These are phyloP conservation scores for Apomyelois bistriatella DNA, from an alignment of 2,888 invertebrate genomes.

Conservation along the genomic window DNA sequence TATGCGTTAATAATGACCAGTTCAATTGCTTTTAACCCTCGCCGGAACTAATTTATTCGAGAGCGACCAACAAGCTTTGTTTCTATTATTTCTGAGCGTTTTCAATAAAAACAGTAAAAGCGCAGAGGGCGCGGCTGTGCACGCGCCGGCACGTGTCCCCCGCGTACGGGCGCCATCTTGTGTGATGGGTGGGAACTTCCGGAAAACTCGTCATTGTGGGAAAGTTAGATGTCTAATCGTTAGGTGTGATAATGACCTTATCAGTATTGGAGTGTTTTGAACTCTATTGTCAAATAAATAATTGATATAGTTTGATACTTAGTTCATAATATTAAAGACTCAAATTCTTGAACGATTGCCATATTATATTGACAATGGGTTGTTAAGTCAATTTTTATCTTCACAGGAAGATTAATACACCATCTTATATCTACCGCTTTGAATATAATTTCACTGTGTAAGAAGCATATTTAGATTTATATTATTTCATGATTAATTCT, in stretches of 20 bases:
- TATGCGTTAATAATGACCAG: conserved; percentile 64
- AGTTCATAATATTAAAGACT: no score
- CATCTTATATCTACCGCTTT: no score
- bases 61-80: conserved; percentile 65
- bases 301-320: no score
- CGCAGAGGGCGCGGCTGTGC: conserved; percentile 47
- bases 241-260: conserved; percentile 18
- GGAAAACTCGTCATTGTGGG: conserved; percentile 65
- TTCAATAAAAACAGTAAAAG: conserved; percentile 70
- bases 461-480: no score
- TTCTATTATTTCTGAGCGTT: conserved; percentile 69
- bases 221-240: conserved; percentile 39
- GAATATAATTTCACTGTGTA: no score
- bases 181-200: conserved; percentile 72
- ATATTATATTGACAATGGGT: no score
- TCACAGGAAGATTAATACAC: no score
- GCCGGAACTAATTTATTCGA: conserved; percentile 68
- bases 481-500: no score
- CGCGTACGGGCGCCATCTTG: conserved; percentile 58
- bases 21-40: conserved; percentile 76
- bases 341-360: no score
- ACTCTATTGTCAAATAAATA: no score
- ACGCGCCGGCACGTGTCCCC: conserved; percentile 43
- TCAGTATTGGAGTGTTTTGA: no score
- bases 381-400: no score